Evolutionary conservation across 1,140 invertebrate species (phyloP).

Genomic region (Lucilia sericata): DNA sequence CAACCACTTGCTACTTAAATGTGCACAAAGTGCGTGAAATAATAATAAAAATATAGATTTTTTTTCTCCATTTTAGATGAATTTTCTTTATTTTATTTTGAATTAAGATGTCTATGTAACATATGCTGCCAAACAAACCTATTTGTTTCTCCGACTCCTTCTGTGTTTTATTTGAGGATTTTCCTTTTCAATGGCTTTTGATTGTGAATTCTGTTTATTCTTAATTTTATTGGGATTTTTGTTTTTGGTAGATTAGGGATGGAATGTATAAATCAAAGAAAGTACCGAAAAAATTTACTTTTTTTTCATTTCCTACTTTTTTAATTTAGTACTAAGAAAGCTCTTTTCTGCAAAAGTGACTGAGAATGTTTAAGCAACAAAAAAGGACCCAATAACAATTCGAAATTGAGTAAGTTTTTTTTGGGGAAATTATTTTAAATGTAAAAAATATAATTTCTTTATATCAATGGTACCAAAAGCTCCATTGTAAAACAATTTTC

Average conservation of each 20-base stretch:
- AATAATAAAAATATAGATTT: constrained; percentile 31
- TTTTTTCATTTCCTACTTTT: no score
- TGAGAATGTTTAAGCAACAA: no score
- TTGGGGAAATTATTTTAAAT: no score
- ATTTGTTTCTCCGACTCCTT: neutral
- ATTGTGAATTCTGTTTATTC: neutral
- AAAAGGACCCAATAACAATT: no score
- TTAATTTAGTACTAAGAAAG: no score
- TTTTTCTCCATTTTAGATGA: neutral
- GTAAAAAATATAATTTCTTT: no score
- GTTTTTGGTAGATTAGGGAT: neutral
- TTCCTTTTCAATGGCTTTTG: neutral
- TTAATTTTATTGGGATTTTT: neutral
- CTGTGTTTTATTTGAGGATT: neutral
- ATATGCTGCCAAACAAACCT: constrained; percentile 20
- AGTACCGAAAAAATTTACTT: no score
- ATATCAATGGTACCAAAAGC: no score
- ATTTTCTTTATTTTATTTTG: neutral
- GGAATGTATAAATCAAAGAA: no score
- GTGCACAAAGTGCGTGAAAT: constrained; percentile 12
- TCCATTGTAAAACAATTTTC: no score
- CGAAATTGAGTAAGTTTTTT: no score
- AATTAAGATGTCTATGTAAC: constrained; percentile 36
- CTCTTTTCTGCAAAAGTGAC: no score
- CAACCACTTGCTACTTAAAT: neutral